Conservation (phyloP, 1,140 invertebrate genomes). For the Lepidotrigona ventralis region DNA sequence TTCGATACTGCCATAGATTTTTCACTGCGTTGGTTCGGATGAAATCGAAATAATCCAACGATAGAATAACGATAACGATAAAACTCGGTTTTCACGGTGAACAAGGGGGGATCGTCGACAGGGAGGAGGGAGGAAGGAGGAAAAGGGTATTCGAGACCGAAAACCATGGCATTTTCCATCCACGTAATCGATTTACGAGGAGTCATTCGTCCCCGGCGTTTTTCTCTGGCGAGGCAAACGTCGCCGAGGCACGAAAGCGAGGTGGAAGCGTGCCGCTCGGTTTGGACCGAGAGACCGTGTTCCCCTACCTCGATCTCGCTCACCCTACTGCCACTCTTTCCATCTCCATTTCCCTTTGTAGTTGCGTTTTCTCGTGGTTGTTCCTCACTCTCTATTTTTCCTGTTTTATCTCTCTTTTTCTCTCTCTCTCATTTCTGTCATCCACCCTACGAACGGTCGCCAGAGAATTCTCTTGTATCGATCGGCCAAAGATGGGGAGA, state of each 20-base stretch:
- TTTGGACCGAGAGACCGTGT: constrained; percentile 49
- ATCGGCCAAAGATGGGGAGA: constrained; percentile 24
- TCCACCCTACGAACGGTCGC: constrained; percentile 24
- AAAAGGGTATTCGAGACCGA: constrained; percentile 1
- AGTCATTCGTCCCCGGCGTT: constrained; percentile 51
- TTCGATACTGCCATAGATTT: not conserved
- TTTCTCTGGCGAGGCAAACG: constrained; percentile 32
- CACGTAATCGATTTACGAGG: constrained; percentile 57
- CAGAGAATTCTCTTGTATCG: constrained; percentile 45
- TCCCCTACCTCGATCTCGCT: constrained; percentile 43
- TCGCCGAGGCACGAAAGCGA: constrained; percentile 28
- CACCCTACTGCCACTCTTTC: constrained; percentile 57
- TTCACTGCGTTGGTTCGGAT: not conserved
- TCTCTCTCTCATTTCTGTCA: not conserved
- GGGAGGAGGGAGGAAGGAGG: not conserved
- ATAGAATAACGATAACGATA: constrained; percentile 34
- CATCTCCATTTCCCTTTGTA: constrained; percentile 67
- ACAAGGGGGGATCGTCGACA: not conserved
- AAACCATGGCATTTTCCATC: constrained; percentile 43
- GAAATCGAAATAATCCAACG: constrained; percentile 25
- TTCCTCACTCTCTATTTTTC: constrained; percentile 7
- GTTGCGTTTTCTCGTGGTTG: constrained; percentile 64
- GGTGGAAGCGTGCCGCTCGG: constrained; percentile 39
- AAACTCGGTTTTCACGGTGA: not conserved
- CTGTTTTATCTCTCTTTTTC: too few relatives aligned